Evolutionary conservation across 2,797 vertebrate species (phyloP), one percentile per base, ranked within the genome.

Genomic region (Dallia pectoralis): DNA sequence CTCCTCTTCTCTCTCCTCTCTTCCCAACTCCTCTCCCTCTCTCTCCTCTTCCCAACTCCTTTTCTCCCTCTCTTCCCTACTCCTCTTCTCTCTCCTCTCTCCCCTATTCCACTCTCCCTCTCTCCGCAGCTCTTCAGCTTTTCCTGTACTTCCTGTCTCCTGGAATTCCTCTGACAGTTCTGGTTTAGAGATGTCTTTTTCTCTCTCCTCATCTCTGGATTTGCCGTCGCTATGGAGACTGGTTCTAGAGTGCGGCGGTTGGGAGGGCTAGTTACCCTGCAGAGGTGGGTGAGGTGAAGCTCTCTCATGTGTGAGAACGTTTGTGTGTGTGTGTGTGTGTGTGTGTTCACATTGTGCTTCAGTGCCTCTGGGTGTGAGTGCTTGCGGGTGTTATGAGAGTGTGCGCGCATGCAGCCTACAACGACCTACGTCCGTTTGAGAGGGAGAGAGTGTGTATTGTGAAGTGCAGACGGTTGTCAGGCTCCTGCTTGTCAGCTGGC

Each of bases 181-280:
- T 25, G 22, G n/a, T 47, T 67, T 15, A 25, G 47, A 40, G 65
- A 67, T 67, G 65, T 27, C 33, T 40, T 40, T 12, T 22, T 11
- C 27, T n/a, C 0, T 4, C 14, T 19, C 49, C 49, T 16, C 29
- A 2, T 18, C 49, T n/a, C 68, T 36, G 48, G 68, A 70, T 70
- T 70, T 49, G 68, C 30, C 9, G 68, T 70, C 14, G 51, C 68
- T 47, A 70, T 70, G 49, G 49, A 53, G 49, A 70, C 49, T 29
- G 68, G 25, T 61, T 56, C 22, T 61, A 36, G 56, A 69, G 48
- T 49, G 22, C 25, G 51, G 22, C 25, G 51, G 27, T 69, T 27
- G 65, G 33, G 65, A 70, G 30, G 68, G 68, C 68, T 56, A 70
- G 68, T 70, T 53, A 30, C 68, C 48, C 68, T 36, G 68, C 68